Conservation (phyloP, 92 coral and sea anemone species). For the Diadumene lineata region DNA sequence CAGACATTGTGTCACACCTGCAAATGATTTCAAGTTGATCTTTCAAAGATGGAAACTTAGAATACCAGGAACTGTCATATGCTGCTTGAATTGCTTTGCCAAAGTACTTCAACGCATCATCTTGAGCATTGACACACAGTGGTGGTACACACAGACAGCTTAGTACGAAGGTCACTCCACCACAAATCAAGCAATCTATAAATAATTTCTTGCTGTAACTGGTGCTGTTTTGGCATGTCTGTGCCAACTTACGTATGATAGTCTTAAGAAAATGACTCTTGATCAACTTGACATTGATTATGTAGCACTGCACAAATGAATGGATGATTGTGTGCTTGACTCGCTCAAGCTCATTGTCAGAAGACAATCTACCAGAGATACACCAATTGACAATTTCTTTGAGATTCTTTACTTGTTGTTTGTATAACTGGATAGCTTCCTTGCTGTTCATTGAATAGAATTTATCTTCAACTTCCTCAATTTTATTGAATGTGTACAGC, state of each 20-base stretch:
- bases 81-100: neutral
- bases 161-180: slow-evolving; percentile 31
- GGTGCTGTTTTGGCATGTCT: slow-evolving; percentile 23
- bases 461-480: neutral
- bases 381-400: slow-evolving; percentile 52
- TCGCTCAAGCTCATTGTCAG: neutral
- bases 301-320: slow-evolving; percentile 25
- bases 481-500: neutral
- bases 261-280: slow-evolving; percentile 17
- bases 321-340: slow-evolving; percentile 23
- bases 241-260: slow-evolving; percentile 26
- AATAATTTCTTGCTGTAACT: slow-evolving; percentile 14
- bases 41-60: neutral
- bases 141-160: slow-evolving; percentile 33
- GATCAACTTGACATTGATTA: slow-evolving; percentile 46
- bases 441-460: slow-evolving; percentile 32
- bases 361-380: slow-evolving; percentile 8
- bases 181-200: slow-evolving; percentile 24
- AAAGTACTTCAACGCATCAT: slow-evolving; percentile 26
- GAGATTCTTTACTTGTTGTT: slow-evolving; percentile 32
- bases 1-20: neutral
- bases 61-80: neutral
- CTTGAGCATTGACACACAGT: slow-evolving; percentile 19
- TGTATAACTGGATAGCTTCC: slow-evolving; percentile 33
- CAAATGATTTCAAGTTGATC: neutral